Evolutionary conservation across 2,113 vertebrate genomes (phyloP).

Genomic region (Colaptes auratus): DNA sequence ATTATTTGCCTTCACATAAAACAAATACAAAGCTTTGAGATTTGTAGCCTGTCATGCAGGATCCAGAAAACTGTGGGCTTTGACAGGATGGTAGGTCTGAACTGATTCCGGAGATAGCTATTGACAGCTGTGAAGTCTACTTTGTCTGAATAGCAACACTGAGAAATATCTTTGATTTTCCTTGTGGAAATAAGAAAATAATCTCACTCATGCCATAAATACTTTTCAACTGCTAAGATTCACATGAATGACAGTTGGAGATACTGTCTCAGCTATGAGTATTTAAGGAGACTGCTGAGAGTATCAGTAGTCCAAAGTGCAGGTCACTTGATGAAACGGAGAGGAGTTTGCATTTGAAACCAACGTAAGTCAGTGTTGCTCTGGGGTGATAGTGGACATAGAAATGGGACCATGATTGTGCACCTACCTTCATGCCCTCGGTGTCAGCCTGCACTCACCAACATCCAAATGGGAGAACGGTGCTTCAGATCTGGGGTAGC

Average conservation of each 20-base stretch:
- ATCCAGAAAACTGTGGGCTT: not conserved
- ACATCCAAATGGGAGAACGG: fast-evolving
- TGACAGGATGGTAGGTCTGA: slow-evolving; percentile 28
- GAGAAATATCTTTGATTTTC: slow-evolving; percentile 59
- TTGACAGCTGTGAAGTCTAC: slow-evolving; percentile 36
- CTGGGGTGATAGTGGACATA: not conserved
- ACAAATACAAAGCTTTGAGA: slow-evolving; percentile 3
- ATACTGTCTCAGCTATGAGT: not conserved
- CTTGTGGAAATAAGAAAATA: slow-evolving; percentile 32
- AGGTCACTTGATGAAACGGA: not conserved
- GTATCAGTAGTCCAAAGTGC: not conserved
- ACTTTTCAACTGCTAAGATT: slow-evolving; percentile 26
- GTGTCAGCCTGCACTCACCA: not conserved
- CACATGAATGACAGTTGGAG: not conserved
- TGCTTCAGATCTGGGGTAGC: not conserved
- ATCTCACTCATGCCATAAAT: slow-evolving; percentile 29
- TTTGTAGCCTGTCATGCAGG: not conserved
- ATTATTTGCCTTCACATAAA: slow-evolving; percentile 29
- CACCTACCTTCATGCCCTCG: fast-evolving
- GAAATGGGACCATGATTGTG: fast-evolving
- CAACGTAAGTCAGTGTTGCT: fast-evolving
- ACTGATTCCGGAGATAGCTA: slow-evolving; percentile 25
- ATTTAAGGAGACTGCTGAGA: slow-evolving; percentile 10
- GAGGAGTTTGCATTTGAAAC: not conserved
- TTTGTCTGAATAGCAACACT: not conserved